Evolutionary conservation across 2,888 invertebrate genomes (phyloP).

Genomic region (Conchocele bisecta): DNA sequence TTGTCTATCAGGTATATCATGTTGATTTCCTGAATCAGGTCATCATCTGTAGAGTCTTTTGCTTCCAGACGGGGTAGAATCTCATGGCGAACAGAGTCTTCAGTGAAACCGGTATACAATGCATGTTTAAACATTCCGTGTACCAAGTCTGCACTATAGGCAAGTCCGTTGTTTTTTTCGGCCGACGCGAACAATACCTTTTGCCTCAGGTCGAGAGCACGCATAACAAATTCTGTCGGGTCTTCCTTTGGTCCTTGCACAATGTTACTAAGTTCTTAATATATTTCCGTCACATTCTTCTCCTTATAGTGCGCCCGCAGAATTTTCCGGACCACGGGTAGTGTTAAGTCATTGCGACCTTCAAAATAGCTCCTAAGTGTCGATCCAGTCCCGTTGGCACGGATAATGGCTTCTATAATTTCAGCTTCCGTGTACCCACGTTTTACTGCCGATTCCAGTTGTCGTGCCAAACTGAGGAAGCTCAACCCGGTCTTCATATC

Average conservation of each 20-base stretch:
- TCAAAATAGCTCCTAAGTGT: conserved; percentile 14
- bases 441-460: conserved; percentile 4
- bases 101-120: conserved; percentile 16
- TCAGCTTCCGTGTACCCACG: conserved; percentile 5
- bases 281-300: conserved; percentile 31
- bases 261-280: conserved; percentile 17
- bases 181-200: conserved; percentile 12
- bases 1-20: conserved; percentile 3
- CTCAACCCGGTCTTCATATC: conserved; percentile 6
- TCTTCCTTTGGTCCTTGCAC: conserved; percentile 18
- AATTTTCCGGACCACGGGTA: conserved; percentile 4
- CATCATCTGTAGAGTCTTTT: background rate
- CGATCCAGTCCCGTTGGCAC: background rate
- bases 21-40: conserved; percentile 5
- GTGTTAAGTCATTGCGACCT: conserved; percentile 17
- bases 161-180: conserved; percentile 13
- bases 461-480: conserved; percentile 24
- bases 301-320: conserved; percentile 24
- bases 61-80: background rate
- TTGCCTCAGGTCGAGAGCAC: conserved; percentile 25
- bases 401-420: background rate
- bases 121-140: conserved; percentile 26
- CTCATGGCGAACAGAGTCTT: conserved; percentile 12
- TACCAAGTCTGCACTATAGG: conserved; percentile 7
- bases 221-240: conserved; percentile 24